These are phyloP conservation scores for Rhizoglyphus robini DNA, from an alignment of 1,140 invertebrate species.

Conservation along the genomic window DNA sequence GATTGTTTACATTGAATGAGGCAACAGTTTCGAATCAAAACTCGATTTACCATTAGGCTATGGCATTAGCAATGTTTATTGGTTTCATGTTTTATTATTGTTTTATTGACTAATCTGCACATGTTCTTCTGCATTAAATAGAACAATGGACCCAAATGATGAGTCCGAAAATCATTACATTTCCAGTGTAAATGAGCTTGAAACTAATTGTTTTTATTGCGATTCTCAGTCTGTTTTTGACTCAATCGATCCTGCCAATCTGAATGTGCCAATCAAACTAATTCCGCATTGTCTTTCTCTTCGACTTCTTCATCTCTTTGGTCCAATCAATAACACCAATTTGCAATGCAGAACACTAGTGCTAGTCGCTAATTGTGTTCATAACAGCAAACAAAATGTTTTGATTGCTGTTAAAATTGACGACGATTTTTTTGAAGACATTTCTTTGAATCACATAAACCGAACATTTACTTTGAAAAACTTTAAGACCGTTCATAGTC, in stretches of 20 bases:
- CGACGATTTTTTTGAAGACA: not conserved
- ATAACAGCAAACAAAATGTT: not conserved
- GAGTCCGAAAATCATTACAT: not conserved
- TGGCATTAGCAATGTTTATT: too few species aligned
- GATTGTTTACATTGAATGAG: too few species aligned
- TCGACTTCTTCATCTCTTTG: not conserved
- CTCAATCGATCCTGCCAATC: not conserved
- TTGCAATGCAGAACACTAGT: not conserved
- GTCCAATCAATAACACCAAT: not conserved
- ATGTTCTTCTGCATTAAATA: too few species aligned
- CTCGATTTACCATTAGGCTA: too few species aligned
- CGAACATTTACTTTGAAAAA: not conserved
- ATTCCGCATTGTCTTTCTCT: not conserved
- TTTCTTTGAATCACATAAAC: not conserved
- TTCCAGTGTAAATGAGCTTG: not conserved
- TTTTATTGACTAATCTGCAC: too few species aligned
- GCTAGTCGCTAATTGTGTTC: not conserved
- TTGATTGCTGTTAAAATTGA: conserved; percentile 2
- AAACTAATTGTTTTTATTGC: not conserved
- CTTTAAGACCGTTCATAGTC: not conserved
- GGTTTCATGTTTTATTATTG: too few species aligned
- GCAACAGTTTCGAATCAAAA: too few species aligned
- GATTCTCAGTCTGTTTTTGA: not conserved
- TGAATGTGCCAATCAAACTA: not conserved
- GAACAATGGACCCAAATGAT: not conserved